Evolutionary conservation across 2,797 vertebrate species (phyloP).

Genomic region (Hapalemur alaotrensis): DNA sequence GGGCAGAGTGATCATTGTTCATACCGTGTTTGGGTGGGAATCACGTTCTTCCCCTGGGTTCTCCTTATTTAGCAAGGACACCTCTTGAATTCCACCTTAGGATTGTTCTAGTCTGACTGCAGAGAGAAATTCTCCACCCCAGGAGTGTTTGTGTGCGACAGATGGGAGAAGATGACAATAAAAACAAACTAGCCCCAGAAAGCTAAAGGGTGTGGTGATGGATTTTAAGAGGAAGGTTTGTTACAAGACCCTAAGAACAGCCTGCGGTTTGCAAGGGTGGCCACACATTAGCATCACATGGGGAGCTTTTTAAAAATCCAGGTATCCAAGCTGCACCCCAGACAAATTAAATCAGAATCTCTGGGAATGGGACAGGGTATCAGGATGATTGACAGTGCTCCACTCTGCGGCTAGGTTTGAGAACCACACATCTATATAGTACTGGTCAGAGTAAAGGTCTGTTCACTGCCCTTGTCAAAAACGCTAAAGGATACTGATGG

Average conservation of each 20-base stretch:
- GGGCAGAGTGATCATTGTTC: neutral
- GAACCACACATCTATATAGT: neutral
- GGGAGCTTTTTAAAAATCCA: neutral
- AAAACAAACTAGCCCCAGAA: neutral
- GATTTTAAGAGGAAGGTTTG: neutral
- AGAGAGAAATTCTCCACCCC: neutral
- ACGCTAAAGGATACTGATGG: neutral
- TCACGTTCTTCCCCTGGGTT: neutral
- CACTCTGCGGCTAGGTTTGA: neutral
- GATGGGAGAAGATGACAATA: neutral
- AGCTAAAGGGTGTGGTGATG: neutral
- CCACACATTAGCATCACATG: neutral
- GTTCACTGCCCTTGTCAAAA: neutral
- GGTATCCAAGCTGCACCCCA: neutral
- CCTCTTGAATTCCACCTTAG: neutral
- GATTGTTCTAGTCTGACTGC: neutral
- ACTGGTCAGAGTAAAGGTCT: neutral
- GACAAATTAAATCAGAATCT: neutral
- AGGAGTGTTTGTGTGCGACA: too few species aligned
- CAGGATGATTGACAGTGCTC: neutral
- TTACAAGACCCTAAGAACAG: neutral
- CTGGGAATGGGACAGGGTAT: neutral
- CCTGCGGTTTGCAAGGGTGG: neutral
- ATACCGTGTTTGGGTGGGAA: neutral
- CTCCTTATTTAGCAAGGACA: neutral